Conservation (phyloP, 2,888 invertebrate species). For the Osmoderma eremita region DNA sequence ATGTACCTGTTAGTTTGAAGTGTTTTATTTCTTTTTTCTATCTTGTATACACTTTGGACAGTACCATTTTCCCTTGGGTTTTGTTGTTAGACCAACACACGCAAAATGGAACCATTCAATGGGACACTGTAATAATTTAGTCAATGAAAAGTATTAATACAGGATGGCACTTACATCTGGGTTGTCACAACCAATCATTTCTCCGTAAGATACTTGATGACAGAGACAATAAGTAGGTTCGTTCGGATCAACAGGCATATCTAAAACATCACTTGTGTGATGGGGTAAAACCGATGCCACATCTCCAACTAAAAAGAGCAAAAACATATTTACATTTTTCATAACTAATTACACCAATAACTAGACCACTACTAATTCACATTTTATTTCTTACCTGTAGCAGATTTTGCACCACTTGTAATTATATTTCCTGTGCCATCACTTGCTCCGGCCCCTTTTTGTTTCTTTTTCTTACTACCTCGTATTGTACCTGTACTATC, state of each 20-base stretch:
- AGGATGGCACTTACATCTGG: conserved; percentile 74
- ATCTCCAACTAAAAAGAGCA: conserved; percentile 57
- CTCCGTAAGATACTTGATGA: conserved; percentile 95
- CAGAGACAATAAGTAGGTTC: conserved; percentile 99
- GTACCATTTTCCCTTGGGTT: conserved; percentile 96
- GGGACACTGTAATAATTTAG: conserved; percentile 69
- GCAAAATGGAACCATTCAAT: conserved; percentile 98
- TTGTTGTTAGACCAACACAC: conserved; percentile 88
- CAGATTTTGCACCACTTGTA: conserved; percentile 58
- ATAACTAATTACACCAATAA: not conserved
- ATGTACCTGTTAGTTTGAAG: not conserved
- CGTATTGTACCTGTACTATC: conserved; percentile 62
- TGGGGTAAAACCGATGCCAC: conserved; percentile 66
- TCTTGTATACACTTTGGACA: conserved; percentile 92
- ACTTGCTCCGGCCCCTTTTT: conserved; percentile 64
- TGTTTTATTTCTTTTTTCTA: conserved; percentile 79
- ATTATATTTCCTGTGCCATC: conserved; percentile 53
- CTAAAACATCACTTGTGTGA: conserved; percentile 89
- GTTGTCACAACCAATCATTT: conserved; percentile 98
- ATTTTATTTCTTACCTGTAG: conserved; percentile 63
- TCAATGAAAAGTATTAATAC: not conserved
- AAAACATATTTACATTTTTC: not conserved
- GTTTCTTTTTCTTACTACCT: conserved; percentile 68
- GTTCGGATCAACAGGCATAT: conserved; percentile 96
- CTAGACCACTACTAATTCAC: conserved; percentile 51